These are phyloP conservation scores for Octonoba sinensis DNA, from an alignment of 2,888 invertebrate genomes.

Conservation along the genomic window DNA sequence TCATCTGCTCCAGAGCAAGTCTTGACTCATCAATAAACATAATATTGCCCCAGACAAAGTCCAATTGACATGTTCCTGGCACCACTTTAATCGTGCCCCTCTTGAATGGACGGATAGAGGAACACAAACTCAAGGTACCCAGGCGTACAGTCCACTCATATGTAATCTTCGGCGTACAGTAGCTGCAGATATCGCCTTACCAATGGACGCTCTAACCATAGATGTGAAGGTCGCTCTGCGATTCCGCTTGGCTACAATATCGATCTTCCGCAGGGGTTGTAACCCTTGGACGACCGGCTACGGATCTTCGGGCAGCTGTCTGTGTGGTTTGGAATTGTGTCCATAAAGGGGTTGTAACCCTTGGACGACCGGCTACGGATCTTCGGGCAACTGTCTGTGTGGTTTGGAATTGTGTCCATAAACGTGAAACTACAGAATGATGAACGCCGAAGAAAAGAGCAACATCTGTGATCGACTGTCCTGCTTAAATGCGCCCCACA, in stretches of 20 bases:
- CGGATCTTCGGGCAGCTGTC: not conserved
- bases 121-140: slow-evolving; percentile 1
- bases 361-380: too few relatives aligned
- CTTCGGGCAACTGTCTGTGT: too few relatives aligned
- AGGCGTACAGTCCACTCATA: not conserved
- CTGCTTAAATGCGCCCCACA: too few relatives aligned
- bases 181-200: slow-evolving; percentile 21
- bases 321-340: not conserved
- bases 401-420: too few relatives aligned
- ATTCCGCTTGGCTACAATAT: slow-evolving; percentile 2
- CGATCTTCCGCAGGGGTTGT: not conserved
- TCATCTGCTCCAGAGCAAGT: not conserved
- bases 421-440: too few relatives aligned
- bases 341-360: too few relatives aligned
- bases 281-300: not conserved
- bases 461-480: too few relatives aligned
- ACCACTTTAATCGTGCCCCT: slow-evolving; percentile 13
- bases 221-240: not conserved
- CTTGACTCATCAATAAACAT: slow-evolving; percentile 11
- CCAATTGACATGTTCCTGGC: not conserved
- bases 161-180: slow-evolving; percentile 1
- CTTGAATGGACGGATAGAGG: slow-evolving; percentile 3
- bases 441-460: too few relatives aligned
- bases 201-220: not conserved
- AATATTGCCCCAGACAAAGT: not conserved